These are phyloP conservation scores for Himalopsyche kuldschensis DNA, from an alignment of 2,888 invertebrate species.

Conservation along the genomic window DNA sequence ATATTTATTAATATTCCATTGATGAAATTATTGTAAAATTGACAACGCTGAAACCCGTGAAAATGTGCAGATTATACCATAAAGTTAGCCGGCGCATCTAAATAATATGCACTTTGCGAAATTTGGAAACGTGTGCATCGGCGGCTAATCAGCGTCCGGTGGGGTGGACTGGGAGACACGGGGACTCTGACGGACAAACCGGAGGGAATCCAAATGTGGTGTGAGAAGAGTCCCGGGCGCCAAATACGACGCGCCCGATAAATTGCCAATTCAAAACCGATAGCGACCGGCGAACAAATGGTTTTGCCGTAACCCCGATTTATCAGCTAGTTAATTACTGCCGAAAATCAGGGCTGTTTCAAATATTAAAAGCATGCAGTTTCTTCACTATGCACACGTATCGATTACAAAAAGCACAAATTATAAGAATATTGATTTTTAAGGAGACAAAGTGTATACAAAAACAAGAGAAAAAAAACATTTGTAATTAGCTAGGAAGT, in stretches of 20 bases:
- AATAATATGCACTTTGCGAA: background rate
- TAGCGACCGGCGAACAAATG: constrained; percentile 37
- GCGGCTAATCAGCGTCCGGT: background rate
- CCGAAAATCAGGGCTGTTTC: background rate
- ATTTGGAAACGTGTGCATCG: background rate
- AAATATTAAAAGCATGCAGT: too few relatives aligned
- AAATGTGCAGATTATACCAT: background rate
- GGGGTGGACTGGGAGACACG: background rate
- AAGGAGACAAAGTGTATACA: too few relatives aligned
- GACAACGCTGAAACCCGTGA: background rate
- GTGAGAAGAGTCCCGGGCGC: constrained; percentile 15
- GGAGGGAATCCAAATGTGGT: background rate
- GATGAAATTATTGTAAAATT: background rate
- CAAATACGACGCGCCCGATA: constrained; percentile 35
- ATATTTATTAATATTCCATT: too few relatives aligned
- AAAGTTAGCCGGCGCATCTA: background rate
- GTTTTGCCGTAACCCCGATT: constrained; percentile 37
- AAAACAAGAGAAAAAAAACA: too few relatives aligned
- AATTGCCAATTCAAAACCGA: constrained; percentile 40
- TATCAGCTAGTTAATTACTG: constrained; percentile 37
- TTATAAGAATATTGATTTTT: too few relatives aligned
- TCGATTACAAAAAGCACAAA: too few relatives aligned
- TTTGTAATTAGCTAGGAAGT: too few relatives aligned
- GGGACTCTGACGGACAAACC: background rate
- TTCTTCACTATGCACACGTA: too few relatives aligned